Evolutionary conservation across 1,140 invertebrate genomes (phyloP).

Genomic region (Frieseomelitta varia): DNA sequence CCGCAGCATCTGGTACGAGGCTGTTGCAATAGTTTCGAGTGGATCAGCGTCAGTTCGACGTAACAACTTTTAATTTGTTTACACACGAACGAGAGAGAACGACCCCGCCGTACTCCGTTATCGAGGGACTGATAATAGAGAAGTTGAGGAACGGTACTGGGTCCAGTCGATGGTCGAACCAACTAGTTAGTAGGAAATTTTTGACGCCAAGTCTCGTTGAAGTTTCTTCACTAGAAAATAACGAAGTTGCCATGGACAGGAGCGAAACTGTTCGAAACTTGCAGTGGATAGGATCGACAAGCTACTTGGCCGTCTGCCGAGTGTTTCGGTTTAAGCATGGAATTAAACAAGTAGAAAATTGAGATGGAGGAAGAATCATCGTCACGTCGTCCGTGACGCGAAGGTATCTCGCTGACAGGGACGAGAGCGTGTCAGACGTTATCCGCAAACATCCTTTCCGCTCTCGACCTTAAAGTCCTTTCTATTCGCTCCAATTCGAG

Average conservation of each 20-base stretch:
- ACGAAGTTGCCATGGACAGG: not conserved
- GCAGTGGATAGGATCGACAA: not conserved
- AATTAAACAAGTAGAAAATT: not conserved
- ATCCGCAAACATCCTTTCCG: conserved; percentile 22
- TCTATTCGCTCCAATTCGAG: not conserved
- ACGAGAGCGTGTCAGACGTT: not conserved
- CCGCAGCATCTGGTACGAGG: not conserved
- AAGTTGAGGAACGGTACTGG: conserved; percentile 2
- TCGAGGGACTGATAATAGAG: conserved; percentile 22
- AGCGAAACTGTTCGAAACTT: not conserved
- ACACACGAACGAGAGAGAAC: not conserved
- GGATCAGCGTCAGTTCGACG: too few species aligned
- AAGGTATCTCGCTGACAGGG: not conserved
- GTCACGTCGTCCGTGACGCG: not conserved
- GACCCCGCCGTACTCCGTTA: not conserved
- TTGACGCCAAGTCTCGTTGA: not conserved
- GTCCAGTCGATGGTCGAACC: not conserved
- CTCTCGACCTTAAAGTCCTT: conserved; percentile 24
- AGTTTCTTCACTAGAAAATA: not conserved
- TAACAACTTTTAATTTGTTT: conserved; percentile 38
- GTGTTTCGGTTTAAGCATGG: conserved; percentile 1
- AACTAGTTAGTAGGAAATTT: not conserved
- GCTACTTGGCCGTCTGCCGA: not conserved
- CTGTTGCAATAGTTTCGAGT: conserved; percentile 21
- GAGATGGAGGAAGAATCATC: too few species aligned